Evolutionary conservation across 2,113 vertebrate genomes (phyloP).

Genomic region (Morone saxatilis): DNA sequence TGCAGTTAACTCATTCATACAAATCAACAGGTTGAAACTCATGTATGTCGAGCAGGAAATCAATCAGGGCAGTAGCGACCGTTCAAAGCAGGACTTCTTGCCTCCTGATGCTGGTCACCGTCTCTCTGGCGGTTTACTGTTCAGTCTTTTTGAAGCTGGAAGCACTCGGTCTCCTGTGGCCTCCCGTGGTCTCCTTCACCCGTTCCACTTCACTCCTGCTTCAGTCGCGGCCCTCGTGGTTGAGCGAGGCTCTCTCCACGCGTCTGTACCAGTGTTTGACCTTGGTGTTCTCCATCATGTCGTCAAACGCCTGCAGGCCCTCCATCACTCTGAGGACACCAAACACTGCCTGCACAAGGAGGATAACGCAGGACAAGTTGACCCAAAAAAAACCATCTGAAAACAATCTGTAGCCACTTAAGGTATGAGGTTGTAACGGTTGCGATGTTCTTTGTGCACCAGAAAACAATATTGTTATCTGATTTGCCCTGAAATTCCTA

Average conservation of each 20-base stretch:
- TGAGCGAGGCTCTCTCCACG: conserved; percentile 86
- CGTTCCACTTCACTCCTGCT: neutral
- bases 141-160: conserved; percentile 14
- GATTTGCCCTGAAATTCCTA: too few relatives aligned
- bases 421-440: too few relatives aligned
- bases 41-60: neutral
- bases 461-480: too few relatives aligned
- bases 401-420: too few relatives aligned
- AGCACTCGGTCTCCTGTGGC: neutral
- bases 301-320: conserved; percentile 93
- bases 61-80: neutral
- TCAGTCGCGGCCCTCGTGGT: conserved; percentile 66
- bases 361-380: neutral
- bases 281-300: conserved; percentile 94
- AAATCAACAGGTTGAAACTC: neutral
- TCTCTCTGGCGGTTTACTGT: neutral
- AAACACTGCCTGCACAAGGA: conserved; percentile 88
- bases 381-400: neutral
- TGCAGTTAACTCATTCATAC: neutral
- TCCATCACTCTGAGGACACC: conserved; percentile 98
- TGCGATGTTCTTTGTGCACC: too few relatives aligned
- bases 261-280: conserved; percentile 92
- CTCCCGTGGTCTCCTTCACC: neutral
- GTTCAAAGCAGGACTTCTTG: neutral
- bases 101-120: neutral